These are phyloP conservation scores for Coptodon bakossiorum DNA, from an alignment of 2,113 vertebrate species.

Conservation along the genomic window DNA sequence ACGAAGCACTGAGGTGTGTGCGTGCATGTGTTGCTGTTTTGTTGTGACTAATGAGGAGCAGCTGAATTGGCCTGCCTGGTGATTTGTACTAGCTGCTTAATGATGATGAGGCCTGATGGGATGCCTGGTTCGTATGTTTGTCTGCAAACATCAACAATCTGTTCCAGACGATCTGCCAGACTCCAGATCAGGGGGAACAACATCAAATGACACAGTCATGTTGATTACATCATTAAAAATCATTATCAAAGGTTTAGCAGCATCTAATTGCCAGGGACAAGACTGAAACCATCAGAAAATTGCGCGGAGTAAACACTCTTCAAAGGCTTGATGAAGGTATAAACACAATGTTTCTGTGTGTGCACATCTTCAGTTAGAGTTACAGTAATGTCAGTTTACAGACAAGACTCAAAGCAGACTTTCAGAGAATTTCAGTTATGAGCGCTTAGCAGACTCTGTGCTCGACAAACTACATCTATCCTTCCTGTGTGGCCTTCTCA, in stretches of 20 bases:
- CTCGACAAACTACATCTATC: background rate
- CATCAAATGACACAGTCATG: slow-evolving; percentile 62
- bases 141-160: slow-evolving; percentile 77
- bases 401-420: background rate
- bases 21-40: slow-evolving; percentile 56
- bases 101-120: slow-evolving; percentile 78
- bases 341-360: background rate
- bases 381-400: background rate
- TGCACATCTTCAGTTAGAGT: background rate
- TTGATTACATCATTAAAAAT: slow-evolving; percentile 70
- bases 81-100: slow-evolving; percentile 76
- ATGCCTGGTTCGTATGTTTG: slow-evolving; percentile 71
- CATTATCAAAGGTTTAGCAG: slow-evolving; percentile 60
- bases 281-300: slow-evolving; percentile 38
- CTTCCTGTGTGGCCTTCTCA: slow-evolving; percentile 2
- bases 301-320: slow-evolving; percentile 29
- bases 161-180: slow-evolving; percentile 69
- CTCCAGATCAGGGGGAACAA: slow-evolving; percentile 60
- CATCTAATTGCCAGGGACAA: slow-evolving; percentile 56
- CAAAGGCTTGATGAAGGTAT: slow-evolving; percentile 30
- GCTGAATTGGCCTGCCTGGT: slow-evolving; percentile 70
- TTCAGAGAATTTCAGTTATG: slow-evolving; percentile 13
- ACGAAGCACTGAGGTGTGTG: slow-evolving; percentile 14
- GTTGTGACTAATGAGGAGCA: slow-evolving; percentile 73
- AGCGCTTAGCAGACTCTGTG: background rate